Percentiles rank a stretch among this genome's conserved stretches.
Conservation (phyloP, 2,113 vertebrate genomes). For the Rhabdomys dilectus region DNA sequence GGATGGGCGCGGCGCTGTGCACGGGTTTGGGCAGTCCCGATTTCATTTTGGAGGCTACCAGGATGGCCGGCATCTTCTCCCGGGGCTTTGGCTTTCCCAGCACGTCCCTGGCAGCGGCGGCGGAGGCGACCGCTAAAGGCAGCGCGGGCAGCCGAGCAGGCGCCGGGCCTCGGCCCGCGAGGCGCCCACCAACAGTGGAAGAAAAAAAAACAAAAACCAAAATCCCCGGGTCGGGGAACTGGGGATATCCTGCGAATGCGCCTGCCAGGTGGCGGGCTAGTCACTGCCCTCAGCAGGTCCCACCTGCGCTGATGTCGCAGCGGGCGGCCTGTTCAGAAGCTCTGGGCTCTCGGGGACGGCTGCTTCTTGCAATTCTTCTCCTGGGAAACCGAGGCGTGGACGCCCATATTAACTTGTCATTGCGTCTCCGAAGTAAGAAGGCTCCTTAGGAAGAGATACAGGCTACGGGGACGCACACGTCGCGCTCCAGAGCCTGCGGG, state of each 20-base stretch:
- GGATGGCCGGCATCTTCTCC: conserved; percentile 97
- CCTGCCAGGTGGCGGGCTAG: neutral
- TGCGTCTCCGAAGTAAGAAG: conserved; percentile 81
- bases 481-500: conserved; percentile 67
- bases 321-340: conserved; percentile 65
- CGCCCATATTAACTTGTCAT: conserved; percentile 87
- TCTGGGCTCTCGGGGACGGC: conserved; percentile 74
- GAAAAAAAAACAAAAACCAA: neutral
- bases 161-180: conserved; percentile 81
- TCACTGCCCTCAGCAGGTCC: conserved; percentile 39
- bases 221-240: neutral
- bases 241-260: neutral
- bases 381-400: conserved; percentile 77
- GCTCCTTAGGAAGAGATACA: conserved; percentile 58
- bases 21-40: conserved; percentile 98
- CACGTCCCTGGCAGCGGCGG: conserved; percentile 87
- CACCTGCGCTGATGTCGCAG: conserved; percentile 66
- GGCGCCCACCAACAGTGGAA: conserved; percentile 74
- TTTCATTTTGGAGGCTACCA: conserved; percentile 98
- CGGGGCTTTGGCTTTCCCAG: conserved; percentile 86
- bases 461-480: conserved; percentile 80
- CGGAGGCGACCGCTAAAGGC: conserved; percentile 82
- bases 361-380: conserved; percentile 79
- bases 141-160: conserved; percentile 82
- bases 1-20: conserved; percentile 95